Conservation (phyloP, 2,888 invertebrate species). For the Scaptomyza polygonia region DNA sequence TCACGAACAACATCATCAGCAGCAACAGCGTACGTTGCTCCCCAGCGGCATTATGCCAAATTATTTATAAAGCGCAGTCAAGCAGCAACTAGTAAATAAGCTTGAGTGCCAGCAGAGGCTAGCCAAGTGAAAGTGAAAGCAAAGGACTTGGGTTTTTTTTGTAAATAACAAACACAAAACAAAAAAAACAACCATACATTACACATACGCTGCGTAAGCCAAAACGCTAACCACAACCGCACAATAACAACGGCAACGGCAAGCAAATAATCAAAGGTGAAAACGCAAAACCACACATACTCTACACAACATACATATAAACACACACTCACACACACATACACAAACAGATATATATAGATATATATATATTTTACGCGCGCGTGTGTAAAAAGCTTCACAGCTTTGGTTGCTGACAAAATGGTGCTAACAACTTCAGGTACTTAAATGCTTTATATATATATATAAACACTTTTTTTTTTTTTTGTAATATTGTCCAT, state of each 20-base stretch:
- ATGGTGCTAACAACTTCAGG: conserved; percentile 78
- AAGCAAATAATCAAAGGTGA: not conserved
- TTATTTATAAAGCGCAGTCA: conserved; percentile 63
- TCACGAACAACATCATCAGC: conserved; percentile 8
- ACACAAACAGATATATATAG: conserved; percentile 7
- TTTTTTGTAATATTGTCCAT: not conserved
- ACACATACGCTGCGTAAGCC: conserved; percentile 39
- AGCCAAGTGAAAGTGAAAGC: conserved; percentile 39
- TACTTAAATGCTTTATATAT: conserved; percentile 37
- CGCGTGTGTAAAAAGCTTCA: conserved; percentile 60
- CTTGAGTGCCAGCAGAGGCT: not conserved
- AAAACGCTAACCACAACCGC: conserved; percentile 27
- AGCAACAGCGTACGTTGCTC: conserved; percentile 44
- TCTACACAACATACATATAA: conserved; percentile 26
- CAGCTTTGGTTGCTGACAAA: conserved; percentile 51
- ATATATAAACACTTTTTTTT: not conserved
- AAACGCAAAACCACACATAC: conserved; percentile 33
- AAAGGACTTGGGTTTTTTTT: conserved; percentile 3
- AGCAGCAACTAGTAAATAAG: conserved; percentile 70
- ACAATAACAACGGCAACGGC: conserved; percentile 7
- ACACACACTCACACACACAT: conserved; percentile 13
- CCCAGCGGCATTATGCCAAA: conserved; percentile 61
- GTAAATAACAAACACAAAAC: conserved; percentile 37
- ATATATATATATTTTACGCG: conserved; percentile 43
- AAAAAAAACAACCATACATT: no score